A percentile compares a stretch with the other conserved stretches of the same genome.
Conservation (phyloP, 1,140 invertebrate species). For the Panulirus ornatus region DNA sequence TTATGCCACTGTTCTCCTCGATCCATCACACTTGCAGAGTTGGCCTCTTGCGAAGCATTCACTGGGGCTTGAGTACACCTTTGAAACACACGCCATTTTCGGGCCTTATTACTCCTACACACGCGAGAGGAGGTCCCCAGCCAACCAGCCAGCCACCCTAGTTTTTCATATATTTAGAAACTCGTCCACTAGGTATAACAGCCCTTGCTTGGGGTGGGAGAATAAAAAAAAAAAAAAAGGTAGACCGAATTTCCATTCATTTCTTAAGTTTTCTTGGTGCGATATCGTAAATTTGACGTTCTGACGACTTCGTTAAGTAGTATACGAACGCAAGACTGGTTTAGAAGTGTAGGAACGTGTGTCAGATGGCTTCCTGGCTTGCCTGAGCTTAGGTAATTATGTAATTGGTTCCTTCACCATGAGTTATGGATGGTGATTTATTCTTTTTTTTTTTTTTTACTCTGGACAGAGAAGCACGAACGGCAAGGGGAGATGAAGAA, state of each 20-base stretch:
- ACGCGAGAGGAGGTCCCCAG: neutral
- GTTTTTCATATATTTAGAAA: slow-evolving; percentile 39
- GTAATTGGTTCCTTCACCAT: slow-evolving; percentile 36
- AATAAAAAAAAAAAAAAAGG: no score
- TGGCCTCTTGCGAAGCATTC: slow-evolving; percentile 4
- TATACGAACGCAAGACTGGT: no score
- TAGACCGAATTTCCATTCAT: no score
- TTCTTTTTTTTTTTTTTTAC: neutral
- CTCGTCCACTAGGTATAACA: no score
- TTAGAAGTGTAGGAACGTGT: neutral
- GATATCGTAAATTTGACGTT: no score
- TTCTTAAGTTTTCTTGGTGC: no score
- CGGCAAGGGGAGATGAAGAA: neutral
- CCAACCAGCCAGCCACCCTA: no score
- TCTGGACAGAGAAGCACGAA: no score
- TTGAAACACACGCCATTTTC: slow-evolving; percentile 30
- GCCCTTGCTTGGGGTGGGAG: neutral
- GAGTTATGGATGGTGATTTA: slow-evolving; percentile 31
- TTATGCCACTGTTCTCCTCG: no score
- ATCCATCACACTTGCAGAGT: slow-evolving; percentile 4
- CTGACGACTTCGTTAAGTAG: no score
- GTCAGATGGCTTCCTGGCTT: neutral
- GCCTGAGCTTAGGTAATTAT: neutral
- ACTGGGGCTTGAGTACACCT: slow-evolving; percentile 14
- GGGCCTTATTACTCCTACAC: slow-evolving; percentile 1